Conservation (phyloP, 2,888 invertebrate genomes). For the Lordiphosa fenestrarum region DNA sequence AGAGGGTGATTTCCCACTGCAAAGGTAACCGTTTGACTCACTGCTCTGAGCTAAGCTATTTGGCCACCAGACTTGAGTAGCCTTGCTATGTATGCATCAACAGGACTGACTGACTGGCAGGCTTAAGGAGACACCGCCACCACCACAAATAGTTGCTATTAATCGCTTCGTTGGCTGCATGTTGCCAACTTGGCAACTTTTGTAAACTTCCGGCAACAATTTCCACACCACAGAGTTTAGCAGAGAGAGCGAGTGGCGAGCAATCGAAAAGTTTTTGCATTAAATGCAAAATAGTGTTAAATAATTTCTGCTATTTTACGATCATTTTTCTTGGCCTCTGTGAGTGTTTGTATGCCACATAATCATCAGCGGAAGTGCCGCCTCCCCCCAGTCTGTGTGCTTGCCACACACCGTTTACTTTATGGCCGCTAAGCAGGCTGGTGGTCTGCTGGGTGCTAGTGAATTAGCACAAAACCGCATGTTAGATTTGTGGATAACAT, state of each 20-base stretch:
- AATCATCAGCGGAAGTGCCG: constrained; percentile 53
- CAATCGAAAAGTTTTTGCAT: constrained; percentile 59
- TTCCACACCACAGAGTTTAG: constrained; percentile 36
- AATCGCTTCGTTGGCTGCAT: constrained; percentile 55
- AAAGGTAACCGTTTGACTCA: constrained; percentile 22
- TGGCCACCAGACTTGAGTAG: constrained; percentile 10
- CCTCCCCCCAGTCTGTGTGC: constrained; percentile 24
- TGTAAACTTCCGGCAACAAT: constrained; percentile 62
- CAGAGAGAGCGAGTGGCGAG: constrained; percentile 17
- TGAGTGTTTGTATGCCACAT: constrained; percentile 5
- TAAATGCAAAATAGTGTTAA: constrained; percentile 71
- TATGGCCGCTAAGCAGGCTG: constrained; percentile 37
- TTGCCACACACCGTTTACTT: constrained; percentile 40
- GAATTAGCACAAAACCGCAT: constrained; percentile 68
- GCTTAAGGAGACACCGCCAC: constrained; percentile 33
- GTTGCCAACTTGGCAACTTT: constrained; percentile 60
- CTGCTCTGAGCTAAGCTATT: constrained; percentile 18
- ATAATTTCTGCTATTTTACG: constrained; percentile 66
- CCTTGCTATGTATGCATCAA: background rate
- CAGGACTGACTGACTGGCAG: constrained; percentile 1
- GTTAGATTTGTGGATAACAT: constrained; percentile 69
- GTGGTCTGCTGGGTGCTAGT: constrained; percentile 25
- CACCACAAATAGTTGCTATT: constrained; percentile 45
- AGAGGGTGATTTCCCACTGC: constrained; percentile 22
- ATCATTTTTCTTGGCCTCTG: constrained; percentile 48